Conservation (phyloP, 2,888 invertebrate species). For the Oxystoma pomonae region DNA sequence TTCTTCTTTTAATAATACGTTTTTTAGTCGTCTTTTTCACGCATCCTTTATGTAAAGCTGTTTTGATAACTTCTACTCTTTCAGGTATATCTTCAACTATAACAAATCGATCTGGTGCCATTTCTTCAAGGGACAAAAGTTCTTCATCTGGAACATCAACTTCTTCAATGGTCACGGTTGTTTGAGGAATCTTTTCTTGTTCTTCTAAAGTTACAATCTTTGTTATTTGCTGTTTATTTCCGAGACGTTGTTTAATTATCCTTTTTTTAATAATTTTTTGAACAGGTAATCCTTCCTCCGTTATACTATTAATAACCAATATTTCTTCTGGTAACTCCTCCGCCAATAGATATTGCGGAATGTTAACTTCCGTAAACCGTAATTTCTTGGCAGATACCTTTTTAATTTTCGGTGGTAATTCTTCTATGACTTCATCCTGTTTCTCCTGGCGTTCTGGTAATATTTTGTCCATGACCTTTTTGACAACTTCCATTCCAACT, state of each 20-base stretch:
- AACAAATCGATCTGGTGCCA: conserved; percentile 22
- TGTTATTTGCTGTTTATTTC: conserved; percentile 37
- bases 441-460: conserved; percentile 16
- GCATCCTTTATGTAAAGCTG: conserved; percentile 31
- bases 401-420: conserved; percentile 12
- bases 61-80: conserved; percentile 41
- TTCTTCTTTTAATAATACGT: conserved; percentile 44
- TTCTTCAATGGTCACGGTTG: conserved; percentile 42
- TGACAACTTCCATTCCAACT: conserved; percentile 37
- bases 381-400: conserved; percentile 14
- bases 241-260: conserved; percentile 36
- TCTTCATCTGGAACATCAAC: conserved; percentile 28
- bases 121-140: conserved; percentile 43
- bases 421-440: conserved; percentile 17
- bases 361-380: conserved; percentile 11
- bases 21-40: conserved; percentile 37
- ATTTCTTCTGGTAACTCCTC: conserved; percentile 33
- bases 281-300: conserved; percentile 38
- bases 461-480: conserved; percentile 34
- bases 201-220: conserved; percentile 49
- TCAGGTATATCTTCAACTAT: conserved; percentile 42
- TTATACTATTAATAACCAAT: conserved; percentile 35
- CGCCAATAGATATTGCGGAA: neutral
- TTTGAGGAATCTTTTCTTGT: conserved; percentile 47
- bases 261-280: conserved; percentile 35